phyloP scores from a whole-genome alignment of 2,113 vertebrate genomes.

The Entelurus aequoreus region DNA sequence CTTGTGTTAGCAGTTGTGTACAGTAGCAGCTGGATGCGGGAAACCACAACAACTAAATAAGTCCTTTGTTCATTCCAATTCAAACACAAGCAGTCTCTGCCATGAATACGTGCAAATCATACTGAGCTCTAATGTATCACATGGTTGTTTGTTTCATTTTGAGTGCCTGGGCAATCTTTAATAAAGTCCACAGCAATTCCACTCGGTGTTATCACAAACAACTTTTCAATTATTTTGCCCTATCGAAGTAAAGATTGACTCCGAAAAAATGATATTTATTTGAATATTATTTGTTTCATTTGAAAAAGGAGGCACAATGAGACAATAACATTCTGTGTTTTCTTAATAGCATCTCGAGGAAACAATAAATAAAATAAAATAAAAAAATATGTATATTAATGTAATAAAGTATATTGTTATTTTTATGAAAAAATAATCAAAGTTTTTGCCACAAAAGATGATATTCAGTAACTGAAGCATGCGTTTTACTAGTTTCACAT shows the following conservation, averaged over 20 bases:
- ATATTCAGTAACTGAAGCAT: too few relatives aligned
- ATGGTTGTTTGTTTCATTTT: conserved; percentile 1
- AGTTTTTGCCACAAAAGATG: too few relatives aligned
- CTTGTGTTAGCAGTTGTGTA: conserved; percentile 21
- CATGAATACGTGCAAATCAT: not conserved
- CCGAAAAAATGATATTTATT: not conserved
- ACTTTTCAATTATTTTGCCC: conserved; percentile 18
- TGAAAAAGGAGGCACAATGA: not conserved
- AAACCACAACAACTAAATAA: conserved; percentile 2
- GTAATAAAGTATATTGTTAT: too few relatives aligned
- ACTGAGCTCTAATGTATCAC: not conserved
- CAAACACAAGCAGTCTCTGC: not conserved
- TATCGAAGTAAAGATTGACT: conserved; percentile 17
- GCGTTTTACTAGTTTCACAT: too few relatives aligned
- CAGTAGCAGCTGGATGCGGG: conserved; percentile 20
- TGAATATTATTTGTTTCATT: not conserved
- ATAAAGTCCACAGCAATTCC: conserved; percentile 12
- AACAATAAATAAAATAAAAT: too few relatives aligned
- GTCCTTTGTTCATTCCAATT: not conserved
- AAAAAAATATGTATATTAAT: too few relatives aligned
- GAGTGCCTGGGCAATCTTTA: conserved; percentile 12
- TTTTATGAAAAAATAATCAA: too few relatives aligned
- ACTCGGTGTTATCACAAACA: conserved; percentile 21
- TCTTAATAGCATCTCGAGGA: too few relatives aligned
- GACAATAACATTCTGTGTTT: too few relatives aligned